Conservation (phyloP, 2,113 vertebrate species). For the Eleginops maclovinus region DNA sequence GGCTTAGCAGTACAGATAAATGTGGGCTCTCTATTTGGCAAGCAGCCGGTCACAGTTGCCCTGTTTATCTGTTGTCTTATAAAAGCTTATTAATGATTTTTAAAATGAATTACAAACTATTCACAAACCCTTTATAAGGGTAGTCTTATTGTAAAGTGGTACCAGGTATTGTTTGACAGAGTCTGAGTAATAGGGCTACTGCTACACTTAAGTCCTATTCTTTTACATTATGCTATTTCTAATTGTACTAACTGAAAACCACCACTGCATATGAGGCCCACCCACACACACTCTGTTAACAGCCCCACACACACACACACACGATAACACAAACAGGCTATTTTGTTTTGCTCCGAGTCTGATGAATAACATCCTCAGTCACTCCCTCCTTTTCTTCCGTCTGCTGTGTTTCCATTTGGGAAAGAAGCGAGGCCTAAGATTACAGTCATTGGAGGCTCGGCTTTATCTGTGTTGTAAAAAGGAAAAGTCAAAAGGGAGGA, state of each 20-base stretch:
- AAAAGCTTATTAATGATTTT: no score
- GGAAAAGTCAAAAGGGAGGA: neutral
- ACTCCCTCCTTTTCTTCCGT: slow-evolving; percentile 26
- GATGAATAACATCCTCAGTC: slow-evolving; percentile 27
- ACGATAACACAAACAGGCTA: slow-evolving; percentile 14
- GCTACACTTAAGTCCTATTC: neutral
- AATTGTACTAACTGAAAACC: neutral
- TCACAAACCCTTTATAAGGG: no score
- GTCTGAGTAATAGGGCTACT: no score
- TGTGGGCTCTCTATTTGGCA: no score
- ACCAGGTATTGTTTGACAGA: no score
- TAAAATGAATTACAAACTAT: no score
- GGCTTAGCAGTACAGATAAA: no score
- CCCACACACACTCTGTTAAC: neutral
- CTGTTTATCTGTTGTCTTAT: no score
- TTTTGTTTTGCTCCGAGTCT: slow-evolving; percentile 29
- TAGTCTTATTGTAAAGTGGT: neutral
- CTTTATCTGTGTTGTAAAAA: slow-evolving; percentile 65
- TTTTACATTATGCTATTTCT: neutral
- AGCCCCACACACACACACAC: neutral
- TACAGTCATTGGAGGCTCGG: slow-evolving; percentile 46
- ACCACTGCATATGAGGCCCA: neutral
- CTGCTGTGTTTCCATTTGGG: slow-evolving; percentile 45
- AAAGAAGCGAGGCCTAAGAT: slow-evolving; percentile 50
- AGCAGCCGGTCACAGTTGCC: no score